A percentile compares a stretch with the other conserved stretches of the same genome.
Conservation (phyloP, 2,113 vertebrate genomes). For the Saimiri boliviensis region DNA sequence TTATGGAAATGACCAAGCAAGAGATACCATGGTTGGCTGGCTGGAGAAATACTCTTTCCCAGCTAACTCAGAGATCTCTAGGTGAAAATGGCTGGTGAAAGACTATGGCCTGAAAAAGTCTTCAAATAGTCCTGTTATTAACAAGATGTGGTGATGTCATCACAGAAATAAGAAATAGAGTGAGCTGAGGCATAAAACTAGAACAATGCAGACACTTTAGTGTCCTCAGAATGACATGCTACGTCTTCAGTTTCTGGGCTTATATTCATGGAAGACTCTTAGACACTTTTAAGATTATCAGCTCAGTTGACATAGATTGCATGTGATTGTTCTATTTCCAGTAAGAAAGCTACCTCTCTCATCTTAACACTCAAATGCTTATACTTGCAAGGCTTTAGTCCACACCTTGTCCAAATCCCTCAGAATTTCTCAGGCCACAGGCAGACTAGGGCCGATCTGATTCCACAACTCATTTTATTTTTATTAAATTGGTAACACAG, state of each 20-base stretch:
- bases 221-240: fast-evolving
- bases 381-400: background rate
- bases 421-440: background rate
- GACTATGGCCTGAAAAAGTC: background rate
- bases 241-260: background rate
- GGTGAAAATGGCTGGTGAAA: background rate
- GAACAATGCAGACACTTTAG: background rate
- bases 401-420: background rate
- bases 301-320: background rate
- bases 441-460: background rate
- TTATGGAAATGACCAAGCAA: background rate
- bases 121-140: background rate
- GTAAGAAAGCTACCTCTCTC: background rate
- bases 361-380: background rate
- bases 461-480: background rate
- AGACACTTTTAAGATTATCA: background rate
- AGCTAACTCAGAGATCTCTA: background rate
- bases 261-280: background rate
- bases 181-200: background rate
- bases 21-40: background rate
- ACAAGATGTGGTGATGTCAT: background rate
- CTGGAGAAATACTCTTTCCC: background rate
- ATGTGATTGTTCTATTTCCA: background rate
- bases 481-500: background rate
- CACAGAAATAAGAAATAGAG: background rate